Evolutionary conservation across 2,888 invertebrate species (phyloP).

Genomic region (Gisinianus flammeolus): DNA sequence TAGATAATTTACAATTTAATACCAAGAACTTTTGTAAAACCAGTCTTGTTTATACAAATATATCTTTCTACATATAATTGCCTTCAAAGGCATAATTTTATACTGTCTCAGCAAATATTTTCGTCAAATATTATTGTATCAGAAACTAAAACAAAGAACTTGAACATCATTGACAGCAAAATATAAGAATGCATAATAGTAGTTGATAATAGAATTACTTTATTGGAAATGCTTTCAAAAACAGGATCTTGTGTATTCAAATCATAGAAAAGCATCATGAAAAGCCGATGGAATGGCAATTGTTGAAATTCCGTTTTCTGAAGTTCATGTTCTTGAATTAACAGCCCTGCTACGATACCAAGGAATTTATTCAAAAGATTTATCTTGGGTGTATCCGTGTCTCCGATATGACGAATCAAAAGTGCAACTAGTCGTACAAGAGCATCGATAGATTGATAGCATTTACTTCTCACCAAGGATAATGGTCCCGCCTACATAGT

Average conservation of each 20-base stretch:
- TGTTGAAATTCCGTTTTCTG: slow-evolving; percentile 91
- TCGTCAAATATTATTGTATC: neutral
- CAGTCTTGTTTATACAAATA: neutral
- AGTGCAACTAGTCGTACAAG: slow-evolving; percentile 92
- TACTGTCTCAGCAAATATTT: slow-evolving; percentile 15
- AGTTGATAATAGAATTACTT: slow-evolving; percentile 64
- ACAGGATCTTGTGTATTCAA: slow-evolving; percentile 92
- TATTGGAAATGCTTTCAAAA: slow-evolving; percentile 92
- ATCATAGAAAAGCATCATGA: slow-evolving; percentile 95
- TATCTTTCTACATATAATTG: neutral
- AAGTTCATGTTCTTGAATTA: slow-evolving; percentile 95
- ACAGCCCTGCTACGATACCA: slow-evolving; percentile 93
- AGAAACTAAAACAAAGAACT: slow-evolving; percentile 27
- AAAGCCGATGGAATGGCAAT: slow-evolving; percentile 94
- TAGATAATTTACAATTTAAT: neutral
- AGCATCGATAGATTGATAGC: slow-evolving; percentile 94
- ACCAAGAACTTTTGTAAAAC: neutral
- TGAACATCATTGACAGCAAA: neutral
- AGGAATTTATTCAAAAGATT: slow-evolving; percentile 94
- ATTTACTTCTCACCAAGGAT: slow-evolving; percentile 80
- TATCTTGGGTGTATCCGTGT: slow-evolving; percentile 91
- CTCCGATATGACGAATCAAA: slow-evolving; percentile 93
- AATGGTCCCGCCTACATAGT: slow-evolving; percentile 51
- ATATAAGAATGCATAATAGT: slow-evolving; percentile 5
- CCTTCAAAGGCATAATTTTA: neutral